These are phyloP conservation scores for Ptychodera flava DNA, from an alignment of 35 echinoderm and acorn worm genomes.

Conservation along the genomic window DNA sequence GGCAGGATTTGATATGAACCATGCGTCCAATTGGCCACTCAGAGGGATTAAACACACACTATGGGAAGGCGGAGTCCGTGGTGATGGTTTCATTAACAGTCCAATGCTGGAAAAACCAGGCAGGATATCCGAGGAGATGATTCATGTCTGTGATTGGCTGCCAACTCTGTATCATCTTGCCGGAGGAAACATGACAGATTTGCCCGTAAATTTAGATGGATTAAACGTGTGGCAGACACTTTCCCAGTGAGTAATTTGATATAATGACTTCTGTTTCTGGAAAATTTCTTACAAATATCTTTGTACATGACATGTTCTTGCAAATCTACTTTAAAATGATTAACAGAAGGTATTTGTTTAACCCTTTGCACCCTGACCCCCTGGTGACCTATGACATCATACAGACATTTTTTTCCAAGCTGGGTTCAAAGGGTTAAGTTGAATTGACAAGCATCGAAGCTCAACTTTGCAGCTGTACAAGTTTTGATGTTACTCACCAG, in stretches of 20 bases:
- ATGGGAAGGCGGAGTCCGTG: slow-evolving; percentile 88
- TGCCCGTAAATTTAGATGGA: slow-evolving; percentile 59
- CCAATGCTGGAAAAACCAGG: slow-evolving; percentile 58
- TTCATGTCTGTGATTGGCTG: slow-evolving; percentile 63
- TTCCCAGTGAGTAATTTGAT: slow-evolving; percentile 31
- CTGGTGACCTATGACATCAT: no score
- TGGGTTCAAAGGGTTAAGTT: no score
- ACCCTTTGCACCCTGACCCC: no score
- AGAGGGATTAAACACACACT: slow-evolving; percentile 62
- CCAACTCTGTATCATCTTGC: slow-evolving; percentile 67
- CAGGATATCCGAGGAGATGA: slow-evolving; percentile 61
- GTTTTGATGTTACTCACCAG: no score
- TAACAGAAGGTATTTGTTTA: no score
- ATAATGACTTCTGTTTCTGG: background rate
- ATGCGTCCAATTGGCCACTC: slow-evolving; percentile 82
- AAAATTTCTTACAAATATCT: no score
- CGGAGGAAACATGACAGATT: slow-evolving; percentile 46
- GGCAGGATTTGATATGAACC: slow-evolving; percentile 73
- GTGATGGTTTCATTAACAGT: slow-evolving; percentile 44
- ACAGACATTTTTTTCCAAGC: no score
- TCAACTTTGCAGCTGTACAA: no score
- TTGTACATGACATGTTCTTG: no score
- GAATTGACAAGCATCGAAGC: no score
- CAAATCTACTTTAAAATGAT: slow-evolving; percentile 12
- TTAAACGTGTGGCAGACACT: slow-evolving; percentile 57